A percentile compares a stretch with the other conserved stretches of the same genome.
Conservation (phyloP, 2,797 vertebrate species). For the Phalloptychus januarius region DNA sequence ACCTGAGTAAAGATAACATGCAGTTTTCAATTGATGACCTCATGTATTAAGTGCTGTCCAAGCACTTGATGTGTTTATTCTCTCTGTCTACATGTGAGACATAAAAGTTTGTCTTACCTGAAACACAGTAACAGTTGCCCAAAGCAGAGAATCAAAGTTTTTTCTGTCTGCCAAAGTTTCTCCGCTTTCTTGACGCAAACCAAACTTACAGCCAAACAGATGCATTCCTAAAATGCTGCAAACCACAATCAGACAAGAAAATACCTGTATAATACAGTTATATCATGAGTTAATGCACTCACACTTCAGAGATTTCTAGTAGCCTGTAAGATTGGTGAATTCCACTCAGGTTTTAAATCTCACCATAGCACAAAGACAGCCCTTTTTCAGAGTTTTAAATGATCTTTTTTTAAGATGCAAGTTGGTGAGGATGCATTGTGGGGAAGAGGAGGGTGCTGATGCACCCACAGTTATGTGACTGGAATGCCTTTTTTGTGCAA, state of each 20-base stretch:
- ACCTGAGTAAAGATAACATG: neutral
- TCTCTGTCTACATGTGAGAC: slow-evolving; percentile 15
- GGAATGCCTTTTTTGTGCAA: too few species aligned
- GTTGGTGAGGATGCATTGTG: too few species aligned
- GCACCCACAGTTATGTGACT: too few species aligned
- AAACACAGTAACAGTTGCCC: slow-evolving; percentile 96
- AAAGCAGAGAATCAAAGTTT: slow-evolving; percentile 94
- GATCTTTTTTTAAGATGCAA: too few species aligned
- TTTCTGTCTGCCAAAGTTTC: slow-evolving; percentile 93
- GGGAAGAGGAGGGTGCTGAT: too few species aligned
- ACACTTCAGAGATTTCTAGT: neutral
- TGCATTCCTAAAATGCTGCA: slow-evolving; percentile 96
- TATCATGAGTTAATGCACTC: slow-evolving; percentile 18
- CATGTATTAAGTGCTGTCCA: neutral
- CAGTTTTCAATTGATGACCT: neutral
- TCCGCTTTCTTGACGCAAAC: slow-evolving; percentile 88
- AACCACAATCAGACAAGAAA: slow-evolving; percentile 35
- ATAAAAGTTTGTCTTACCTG: slow-evolving; percentile 81
- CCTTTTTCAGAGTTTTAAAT: too few species aligned
- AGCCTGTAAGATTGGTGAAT: too few species aligned
- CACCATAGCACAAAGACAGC: too few species aligned
- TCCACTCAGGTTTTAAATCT: too few species aligned
- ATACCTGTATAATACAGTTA: slow-evolving; percentile 32
- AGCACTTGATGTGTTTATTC: neutral
- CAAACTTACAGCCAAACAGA: slow-evolving; percentile 97